Evolutionary conservation across 2,797 vertebrate genomes (phyloP), one percentile per base, ranked within the genome.

Genomic region (Meda fulgida): DNA sequence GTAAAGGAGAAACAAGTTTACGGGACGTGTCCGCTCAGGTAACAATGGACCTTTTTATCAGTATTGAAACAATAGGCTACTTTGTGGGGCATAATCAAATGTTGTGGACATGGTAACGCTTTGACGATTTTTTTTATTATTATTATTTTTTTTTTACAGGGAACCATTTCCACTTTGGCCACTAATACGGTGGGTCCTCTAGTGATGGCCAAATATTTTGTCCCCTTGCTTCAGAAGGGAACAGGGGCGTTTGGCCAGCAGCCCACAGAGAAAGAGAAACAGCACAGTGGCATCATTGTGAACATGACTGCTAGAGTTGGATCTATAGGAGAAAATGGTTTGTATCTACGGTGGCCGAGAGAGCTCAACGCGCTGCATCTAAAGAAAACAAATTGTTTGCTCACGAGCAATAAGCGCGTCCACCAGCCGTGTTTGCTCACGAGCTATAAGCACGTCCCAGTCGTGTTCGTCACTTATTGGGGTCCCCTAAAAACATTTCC

Each of bases 1-100:
- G 94, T 1, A 94, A 92, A 88, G 95, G 95, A 71, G 94, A 96
- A 86, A 96, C 93, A 4, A 94, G 94, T 53, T 89, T 96, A 55
- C 89, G 91, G 29, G 94, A 95, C 6, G 93, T 95, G 10, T 92
- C 93, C 18, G 92, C 94, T 26, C 88, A 94, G 92, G 95, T 95
- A 67, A 78, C 0, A 23, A 51, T 11, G 0, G 1, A 43, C 16
- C 8, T 63, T 78, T 63, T 43, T 9, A 55, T n/a, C 18, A 23
- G 14, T 55, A 3, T 2, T 8, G 13, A 36, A 38, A 14, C 14
- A 3, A 34, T 16, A 65, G 60, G 29, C 7, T 65, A 14, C 1
- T 40, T 18, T 60, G 23, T 9, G 34, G 4, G 18, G 1, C 10
- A 34, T 21, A 29, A 43, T 63, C 29, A 46, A n/a, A 55, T 51